phyloP scores from a whole-genome alignment of 2,797 vertebrate genomes.

The Lophotriccus pileatus region DNA sequence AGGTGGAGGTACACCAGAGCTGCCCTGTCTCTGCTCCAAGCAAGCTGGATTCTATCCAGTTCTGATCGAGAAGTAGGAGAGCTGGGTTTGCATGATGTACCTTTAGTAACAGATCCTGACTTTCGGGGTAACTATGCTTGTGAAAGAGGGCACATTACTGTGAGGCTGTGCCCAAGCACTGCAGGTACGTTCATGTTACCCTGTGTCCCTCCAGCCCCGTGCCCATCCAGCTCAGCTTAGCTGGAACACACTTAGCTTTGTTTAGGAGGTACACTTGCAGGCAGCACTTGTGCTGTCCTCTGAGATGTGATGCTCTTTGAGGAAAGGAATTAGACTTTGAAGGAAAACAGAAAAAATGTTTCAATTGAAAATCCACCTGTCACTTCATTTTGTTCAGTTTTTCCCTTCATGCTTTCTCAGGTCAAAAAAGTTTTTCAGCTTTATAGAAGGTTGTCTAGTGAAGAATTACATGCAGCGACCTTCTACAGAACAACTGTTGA shows the following conservation, averaged over 20 bases:
- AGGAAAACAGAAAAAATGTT: not conserved
- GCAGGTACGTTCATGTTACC: not conserved
- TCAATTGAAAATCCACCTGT: not conserved
- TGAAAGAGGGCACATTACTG: not conserved
- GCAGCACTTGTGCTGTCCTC: not conserved
- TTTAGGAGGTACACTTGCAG: not conserved
- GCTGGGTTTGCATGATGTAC: not conserved
- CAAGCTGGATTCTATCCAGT: not conserved
- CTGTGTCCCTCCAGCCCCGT: not conserved
- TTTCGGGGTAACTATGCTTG: not conserved
- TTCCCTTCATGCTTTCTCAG: conserved; percentile 65
- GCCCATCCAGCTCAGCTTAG: not conserved
- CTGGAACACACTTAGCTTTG: not conserved
- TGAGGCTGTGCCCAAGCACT: not conserved
- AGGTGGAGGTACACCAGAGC: not conserved
- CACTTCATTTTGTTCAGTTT: not conserved
- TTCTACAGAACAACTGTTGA: conserved; percentile 94
- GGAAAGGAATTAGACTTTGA: not conserved
- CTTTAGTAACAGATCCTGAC: not conserved
- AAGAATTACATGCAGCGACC: conserved; percentile 98
- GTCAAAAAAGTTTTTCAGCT: conserved; percentile 99
- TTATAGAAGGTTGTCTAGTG: conserved; percentile 97
- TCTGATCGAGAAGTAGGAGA: not conserved
- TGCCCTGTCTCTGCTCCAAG: not conserved
- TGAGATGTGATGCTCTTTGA: not conserved